Percentiles rank a stretch among this genome's conserved stretches.
phyloP scores from a whole-genome alignment of 1,140 invertebrate genomes.

The Heliothis virescens region DNA sequence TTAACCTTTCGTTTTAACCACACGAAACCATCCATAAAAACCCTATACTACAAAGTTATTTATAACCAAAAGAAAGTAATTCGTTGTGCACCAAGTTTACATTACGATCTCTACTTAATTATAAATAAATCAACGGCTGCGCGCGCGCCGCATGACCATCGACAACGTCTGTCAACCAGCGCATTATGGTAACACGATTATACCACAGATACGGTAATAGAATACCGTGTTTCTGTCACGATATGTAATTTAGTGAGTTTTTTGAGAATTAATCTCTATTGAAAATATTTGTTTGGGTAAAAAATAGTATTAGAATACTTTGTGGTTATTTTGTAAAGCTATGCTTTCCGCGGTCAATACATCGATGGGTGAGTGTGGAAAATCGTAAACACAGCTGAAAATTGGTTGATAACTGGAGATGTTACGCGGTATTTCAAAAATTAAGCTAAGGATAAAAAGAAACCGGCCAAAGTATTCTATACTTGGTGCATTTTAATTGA shows the following conservation, averaged over 20 bases:
- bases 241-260: not conserved
- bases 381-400: too few relatives aligned
- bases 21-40: not conserved
- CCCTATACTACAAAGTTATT: constrained; percentile 1
- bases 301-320: too few relatives aligned
- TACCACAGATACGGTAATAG: constrained; percentile 28
- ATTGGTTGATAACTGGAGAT: too few relatives aligned
- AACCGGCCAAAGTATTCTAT: too few relatives aligned
- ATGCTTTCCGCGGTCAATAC: too few relatives aligned
- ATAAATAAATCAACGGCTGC: constrained; percentile 37
- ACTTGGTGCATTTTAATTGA: too few relatives aligned
- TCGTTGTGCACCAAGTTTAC: constrained; percentile 2
- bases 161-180: constrained; percentile 25
- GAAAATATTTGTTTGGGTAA: too few relatives aligned
- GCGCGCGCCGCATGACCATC: constrained; percentile 16
- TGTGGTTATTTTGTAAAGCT: too few relatives aligned
- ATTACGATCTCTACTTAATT: constrained; percentile 25
- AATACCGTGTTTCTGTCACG: constrained; percentile 21
- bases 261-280: not conserved
- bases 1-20: not conserved
- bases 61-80: constrained; percentile 17
- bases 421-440: too few relatives aligned
- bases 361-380: too few relatives aligned
- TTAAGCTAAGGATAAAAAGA: too few relatives aligned
- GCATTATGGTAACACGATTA: constrained; percentile 22